phyloP scores from a whole-genome alignment of 2,113 vertebrate genomes.

The Columbina picui region DNA sequence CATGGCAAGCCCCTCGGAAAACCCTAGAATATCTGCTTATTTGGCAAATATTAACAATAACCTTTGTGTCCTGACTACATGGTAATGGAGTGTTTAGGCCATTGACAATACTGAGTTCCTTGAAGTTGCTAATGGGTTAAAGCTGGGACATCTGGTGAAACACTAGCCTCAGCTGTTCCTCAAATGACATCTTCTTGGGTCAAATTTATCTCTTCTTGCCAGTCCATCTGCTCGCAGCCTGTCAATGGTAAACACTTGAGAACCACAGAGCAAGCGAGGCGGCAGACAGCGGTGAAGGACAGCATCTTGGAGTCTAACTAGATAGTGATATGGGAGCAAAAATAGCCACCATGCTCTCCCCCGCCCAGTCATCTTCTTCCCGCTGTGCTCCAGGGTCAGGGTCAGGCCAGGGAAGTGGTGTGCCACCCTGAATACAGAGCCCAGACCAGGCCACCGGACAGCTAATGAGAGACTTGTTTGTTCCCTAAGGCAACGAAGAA shows the following conservation, averaged over 20 bases:
- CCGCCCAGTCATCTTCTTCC: slow-evolving; percentile 17
- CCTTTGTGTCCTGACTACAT: background rate
- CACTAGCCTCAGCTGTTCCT: slow-evolving; percentile 88
- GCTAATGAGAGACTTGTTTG: background rate
- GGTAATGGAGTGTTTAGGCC: background rate
- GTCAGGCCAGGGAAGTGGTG: slow-evolving; percentile 64
- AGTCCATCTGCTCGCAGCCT: slow-evolving; percentile 85
- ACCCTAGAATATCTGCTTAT: slow-evolving; percentile 26
- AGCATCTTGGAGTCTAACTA: slow-evolving; percentile 69
- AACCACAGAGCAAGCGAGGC: slow-evolving; percentile 72
- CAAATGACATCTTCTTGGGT: slow-evolving; percentile 86
- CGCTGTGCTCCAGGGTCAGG: slow-evolving; percentile 45
- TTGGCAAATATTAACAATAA: slow-evolving; percentile 39
- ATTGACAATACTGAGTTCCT: slow-evolving; percentile 46
- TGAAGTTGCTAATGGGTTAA: slow-evolving; percentile 81
- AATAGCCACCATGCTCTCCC: slow-evolving; percentile 15
- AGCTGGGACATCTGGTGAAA: slow-evolving; percentile 91
- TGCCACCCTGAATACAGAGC: background rate
- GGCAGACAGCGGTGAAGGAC: slow-evolving; percentile 78
- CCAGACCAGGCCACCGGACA: background rate
- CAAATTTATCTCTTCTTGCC: slow-evolving; percentile 86
- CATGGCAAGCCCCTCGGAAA: background rate
- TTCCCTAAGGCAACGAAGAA: background rate
- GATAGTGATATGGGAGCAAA: slow-evolving; percentile 66
- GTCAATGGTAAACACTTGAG: slow-evolving; percentile 84